These are phyloP conservation scores for Pachliopta kotzebuea DNA, from an alignment of 2,888 invertebrate genomes.

Conservation along the genomic window DNA sequence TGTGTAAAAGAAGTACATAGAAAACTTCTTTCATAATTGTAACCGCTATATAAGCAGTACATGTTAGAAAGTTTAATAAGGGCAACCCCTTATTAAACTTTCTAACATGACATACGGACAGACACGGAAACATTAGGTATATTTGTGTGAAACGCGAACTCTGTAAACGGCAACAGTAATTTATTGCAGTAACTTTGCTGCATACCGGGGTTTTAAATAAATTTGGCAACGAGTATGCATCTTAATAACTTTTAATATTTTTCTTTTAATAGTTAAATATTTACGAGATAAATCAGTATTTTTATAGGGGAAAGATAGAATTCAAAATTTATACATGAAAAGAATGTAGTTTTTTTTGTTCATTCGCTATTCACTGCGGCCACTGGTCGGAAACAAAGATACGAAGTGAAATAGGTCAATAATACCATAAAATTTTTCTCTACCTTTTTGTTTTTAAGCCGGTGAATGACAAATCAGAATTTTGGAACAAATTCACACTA, in stretches of 20 bases:
- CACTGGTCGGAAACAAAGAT: conserved; percentile 28
- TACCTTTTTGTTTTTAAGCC: conserved; percentile 27
- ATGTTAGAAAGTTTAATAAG: no score
- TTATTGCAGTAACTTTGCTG: conserved; percentile 21
- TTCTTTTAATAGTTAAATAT: conserved; percentile 12
- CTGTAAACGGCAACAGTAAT: neutral
- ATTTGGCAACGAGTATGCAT: conserved; percentile 25
- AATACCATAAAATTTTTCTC: conserved; percentile 26
- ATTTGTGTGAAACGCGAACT: neutral
- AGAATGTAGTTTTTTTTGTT: conserved; percentile 25
- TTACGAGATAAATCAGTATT: conserved; percentile 12
- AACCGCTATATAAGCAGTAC: no score
- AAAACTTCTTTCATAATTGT: no score
- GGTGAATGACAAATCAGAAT: conserved; percentile 25
- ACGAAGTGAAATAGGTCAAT: conserved; percentile 29
- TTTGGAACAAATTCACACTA: conserved; percentile 16
- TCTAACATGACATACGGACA: no score
- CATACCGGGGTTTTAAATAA: conserved; percentile 19
- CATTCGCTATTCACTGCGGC: conserved; percentile 26
- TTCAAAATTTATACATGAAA: conserved; percentile 23
- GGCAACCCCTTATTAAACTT: no score
- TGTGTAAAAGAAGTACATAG: no score
- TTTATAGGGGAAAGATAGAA: conserved; percentile 15
- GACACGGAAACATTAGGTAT: neutral
- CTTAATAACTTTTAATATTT: conserved; percentile 18